Base-by-base conservation (phyloP, 2,888 invertebrate species). In the Eutolmus rufibarbis region DNA sequence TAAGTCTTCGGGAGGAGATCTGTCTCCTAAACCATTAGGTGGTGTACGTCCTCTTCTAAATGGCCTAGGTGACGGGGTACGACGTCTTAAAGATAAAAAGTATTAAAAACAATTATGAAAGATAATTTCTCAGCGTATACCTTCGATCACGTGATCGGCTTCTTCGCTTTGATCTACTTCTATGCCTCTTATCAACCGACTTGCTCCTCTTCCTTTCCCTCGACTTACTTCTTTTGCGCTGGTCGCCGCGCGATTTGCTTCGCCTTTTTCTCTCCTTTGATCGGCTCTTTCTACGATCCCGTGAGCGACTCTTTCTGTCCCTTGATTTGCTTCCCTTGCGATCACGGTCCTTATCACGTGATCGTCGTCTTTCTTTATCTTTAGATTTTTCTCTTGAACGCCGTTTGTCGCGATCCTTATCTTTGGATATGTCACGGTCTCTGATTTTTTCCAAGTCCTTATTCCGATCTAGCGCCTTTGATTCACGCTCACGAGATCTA, bases 1-100 rank as follows among this genome's bases (percentile, higher is more conserved):
- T 87, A 99, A 93, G 90, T 97, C 97, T 90, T 95, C 94, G 76
- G 93, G 91, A 74, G 96, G 95, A 46, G 95, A 94, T 89, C 94
- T 94, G 85, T 92, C 92, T 88, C 95, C 94, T 81, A 94, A 91
- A 16, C 94, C 94, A 90, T 94, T 94, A 12, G 92, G 91, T 51
- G 93, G 92, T 88, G 93, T 91, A 89, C 93, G 89, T 3, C 92
- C 92, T 7, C 92, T 90, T 87, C 92, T 90, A 81, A 92, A 92
- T n/a, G 92, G 91, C 19, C 92, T 90, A 5, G 93, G 93, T 1
- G 93, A 93, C 74, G 92, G 92, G 78, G 92, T 93, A 19, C 92
- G 91, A 5, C 92, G 91, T 37, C 92, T 91, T 88, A 89, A 90
- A 16, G 14, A 19, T 5, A 51, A 19, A 16, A 51, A 51, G 1